Evolutionary conservation across 2,797 vertebrate genomes (phyloP), one percentile per base, ranked within the genome.

Genomic region (Gouania willdenowi): DNA sequence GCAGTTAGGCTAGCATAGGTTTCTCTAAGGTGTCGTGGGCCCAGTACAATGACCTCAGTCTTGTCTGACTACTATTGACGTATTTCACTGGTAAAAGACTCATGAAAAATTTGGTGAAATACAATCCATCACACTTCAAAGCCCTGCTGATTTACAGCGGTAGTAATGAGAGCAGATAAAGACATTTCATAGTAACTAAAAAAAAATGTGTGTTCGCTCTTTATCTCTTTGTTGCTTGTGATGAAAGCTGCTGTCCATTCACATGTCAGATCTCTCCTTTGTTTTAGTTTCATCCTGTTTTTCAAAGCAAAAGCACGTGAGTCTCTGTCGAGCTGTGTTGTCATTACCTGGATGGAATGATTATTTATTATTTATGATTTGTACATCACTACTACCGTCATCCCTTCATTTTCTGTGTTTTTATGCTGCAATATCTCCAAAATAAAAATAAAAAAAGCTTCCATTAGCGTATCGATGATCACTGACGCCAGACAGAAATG

Each of bases 401-500:
- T 65, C 40, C 58, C 34, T 49, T 47, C 19, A 10, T 19, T 39
- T 32, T 47, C 51, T 60, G 56, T 57, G 41, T 22, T 17, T n/a
- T 5, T 13, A 30, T 32, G 61, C 21, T 18, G 28, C 23, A 32
- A 29, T 5, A 1, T 41, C 46, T 43, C 73, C 42, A 70, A 48
- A 75, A 27, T 54, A 22, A 48, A 40, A 28, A 54, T 22, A 50
- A 41, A 49, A 13, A 62, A 10, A 26, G 19, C 8, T 75, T 64
- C 44, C 53, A 75, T 71, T 61, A 53, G 47, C 50, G 48, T 71
- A 59, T 49, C 23, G 41, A 19, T 58, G 54, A 71, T 77, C 16
- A 16, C 42, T 49, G 28, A 29, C 71, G 58, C 42, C 49, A 41
- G 46, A 64, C 36, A 47, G 46, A 49, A 57, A 59, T 17, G 26